A percentile compares a stretch with the other conserved stretches of the same genome.
Conservation (phyloP, 2,888 invertebrate genomes). For the Galerucella calmariensis region DNA sequence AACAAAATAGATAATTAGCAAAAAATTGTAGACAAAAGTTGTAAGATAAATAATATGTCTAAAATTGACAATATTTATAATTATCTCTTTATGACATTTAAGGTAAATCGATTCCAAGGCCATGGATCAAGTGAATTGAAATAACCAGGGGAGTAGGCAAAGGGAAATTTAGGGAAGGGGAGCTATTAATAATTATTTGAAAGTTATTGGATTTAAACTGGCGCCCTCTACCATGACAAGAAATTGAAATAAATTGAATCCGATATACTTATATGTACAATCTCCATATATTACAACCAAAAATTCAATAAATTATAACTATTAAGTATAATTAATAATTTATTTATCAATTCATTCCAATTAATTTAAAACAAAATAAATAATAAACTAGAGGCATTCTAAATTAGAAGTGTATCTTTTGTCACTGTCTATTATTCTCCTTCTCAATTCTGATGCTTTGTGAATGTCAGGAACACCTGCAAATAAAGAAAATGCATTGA, state of each 20-base stretch:
- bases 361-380: conserved; percentile 6
- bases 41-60: background rate
- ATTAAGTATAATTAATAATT: background rate
- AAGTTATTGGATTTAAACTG: no score
- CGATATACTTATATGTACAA: no score
- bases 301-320: background rate
- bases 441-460: conserved; percentile 67
- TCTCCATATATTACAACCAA: no score
- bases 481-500: conserved; percentile 28
- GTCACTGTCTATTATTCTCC: conserved; percentile 7
- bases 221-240: no score
- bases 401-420: background rate
- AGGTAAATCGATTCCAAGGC: background rate
- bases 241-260: no score
- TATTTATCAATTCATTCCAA: background rate
- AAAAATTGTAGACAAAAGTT: background rate
- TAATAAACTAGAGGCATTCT: background rate
- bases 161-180: no score
- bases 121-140: background rate
- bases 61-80: conserved; percentile 4
- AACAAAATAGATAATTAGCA: background rate
- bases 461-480: conserved; percentile 75
- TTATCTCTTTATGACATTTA: background rate
- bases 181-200: no score
- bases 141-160: no score